phyloP scores from a whole-genome alignment of 2,888 invertebrate genomes.

The Sericinus montela region DNA sequence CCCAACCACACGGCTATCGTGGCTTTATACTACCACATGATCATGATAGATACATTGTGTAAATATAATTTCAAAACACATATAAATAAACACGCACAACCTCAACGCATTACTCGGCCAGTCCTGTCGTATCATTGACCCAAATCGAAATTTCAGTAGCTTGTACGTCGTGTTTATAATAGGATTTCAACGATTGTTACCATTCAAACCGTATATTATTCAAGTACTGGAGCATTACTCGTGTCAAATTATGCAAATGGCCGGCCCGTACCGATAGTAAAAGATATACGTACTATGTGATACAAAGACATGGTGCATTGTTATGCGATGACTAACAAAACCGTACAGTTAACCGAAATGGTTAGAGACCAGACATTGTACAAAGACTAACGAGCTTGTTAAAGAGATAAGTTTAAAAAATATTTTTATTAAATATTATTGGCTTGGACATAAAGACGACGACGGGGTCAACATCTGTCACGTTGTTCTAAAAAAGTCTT shows the following conservation, averaged over 20 bases:
- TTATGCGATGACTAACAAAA: conserved; percentile 46
- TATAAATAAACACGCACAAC: neutral
- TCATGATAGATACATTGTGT: too few relatives aligned
- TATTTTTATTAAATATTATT: too few relatives aligned
- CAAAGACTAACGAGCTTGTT: conserved; percentile 32
- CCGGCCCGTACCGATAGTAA: conserved; percentile 26
- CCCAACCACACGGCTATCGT: too few relatives aligned
- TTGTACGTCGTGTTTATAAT: conserved; percentile 21
- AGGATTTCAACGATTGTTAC: conserved; percentile 13
- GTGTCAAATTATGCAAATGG: conserved; percentile 54
- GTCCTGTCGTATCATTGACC: conserved; percentile 14
- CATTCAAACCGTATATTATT: conserved; percentile 17
- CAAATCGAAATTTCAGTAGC: conserved; percentile 19
- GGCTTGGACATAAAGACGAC: too few relatives aligned
- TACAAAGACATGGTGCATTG: conserved; percentile 33
- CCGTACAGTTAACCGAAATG: conserved; percentile 37
- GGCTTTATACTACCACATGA: too few relatives aligned
- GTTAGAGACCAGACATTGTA: conserved; percentile 30
- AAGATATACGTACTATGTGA: conserved; percentile 22
- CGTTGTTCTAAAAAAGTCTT: too few relatives aligned
- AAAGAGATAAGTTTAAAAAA: neutral
- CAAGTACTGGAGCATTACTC: conserved; percentile 30
- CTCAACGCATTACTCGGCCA: neutral
- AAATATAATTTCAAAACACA: neutral
- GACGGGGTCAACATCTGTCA: too few relatives aligned